Conservation (phyloP, 1,140 invertebrate genomes). For the Archivesica marissinica region DNA sequence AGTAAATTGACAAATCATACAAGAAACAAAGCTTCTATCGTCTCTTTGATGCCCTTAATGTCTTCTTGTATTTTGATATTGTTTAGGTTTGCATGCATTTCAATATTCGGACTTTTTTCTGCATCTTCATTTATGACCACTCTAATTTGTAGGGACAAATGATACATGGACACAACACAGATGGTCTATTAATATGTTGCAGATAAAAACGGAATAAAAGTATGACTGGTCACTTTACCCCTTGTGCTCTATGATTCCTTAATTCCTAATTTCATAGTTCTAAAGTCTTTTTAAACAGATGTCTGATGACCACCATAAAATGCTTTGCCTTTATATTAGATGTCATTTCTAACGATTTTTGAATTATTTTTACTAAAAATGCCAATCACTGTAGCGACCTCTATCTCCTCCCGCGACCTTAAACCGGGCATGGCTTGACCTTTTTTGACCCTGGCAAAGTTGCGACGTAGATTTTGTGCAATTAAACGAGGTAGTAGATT, state of each 20-base stretch:
- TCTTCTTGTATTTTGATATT: no score
- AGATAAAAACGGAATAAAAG: conserved; percentile 32
- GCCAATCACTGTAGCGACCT: conserved; percentile 58
- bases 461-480: conserved; percentile 52
- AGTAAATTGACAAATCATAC: no score
- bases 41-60: no score
- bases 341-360: conserved; percentile 30
- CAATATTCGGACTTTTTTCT: no score
- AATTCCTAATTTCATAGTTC: conserved; percentile 41
- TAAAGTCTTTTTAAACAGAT: conserved; percentile 42
- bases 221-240: neutral
- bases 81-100: no score
- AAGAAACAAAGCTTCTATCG: no score
- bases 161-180: conserved; percentile 14
- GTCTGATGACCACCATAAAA: conserved; percentile 54
- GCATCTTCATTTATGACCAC: no score
- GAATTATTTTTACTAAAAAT: conserved; percentile 48
- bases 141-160: neutral
- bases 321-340: conserved; percentile 23
- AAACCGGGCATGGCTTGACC: conserved; percentile 57
- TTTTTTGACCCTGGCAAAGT: conserved; percentile 14
- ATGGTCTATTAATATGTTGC: conserved; percentile 26
- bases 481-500: conserved; percentile 61
- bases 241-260: conserved; percentile 11
- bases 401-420: conserved; percentile 30